phyloP scores from a whole-genome alignment of 2,113 vertebrate genomes.

The Burhinus oedicnemus region DNA sequence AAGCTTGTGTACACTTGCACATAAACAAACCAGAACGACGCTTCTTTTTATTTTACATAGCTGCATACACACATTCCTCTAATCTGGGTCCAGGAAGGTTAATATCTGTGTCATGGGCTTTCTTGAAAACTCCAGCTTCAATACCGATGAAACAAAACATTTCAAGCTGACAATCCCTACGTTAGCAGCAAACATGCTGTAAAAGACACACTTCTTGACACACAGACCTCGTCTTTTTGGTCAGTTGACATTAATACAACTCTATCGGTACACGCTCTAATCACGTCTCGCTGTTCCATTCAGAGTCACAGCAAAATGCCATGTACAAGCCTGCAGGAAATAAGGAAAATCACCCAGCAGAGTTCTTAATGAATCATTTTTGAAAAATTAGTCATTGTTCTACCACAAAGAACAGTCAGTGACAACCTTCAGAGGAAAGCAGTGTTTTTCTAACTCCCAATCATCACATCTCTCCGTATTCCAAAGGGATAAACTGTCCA shows the following conservation, averaged over 20 bases:
- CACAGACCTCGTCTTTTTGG: background rate
- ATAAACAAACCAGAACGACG: slow-evolving; percentile 15
- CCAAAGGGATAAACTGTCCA: background rate
- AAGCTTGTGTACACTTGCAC: background rate
- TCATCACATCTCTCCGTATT: background rate
- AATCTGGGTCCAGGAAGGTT: background rate
- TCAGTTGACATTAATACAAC: background rate
- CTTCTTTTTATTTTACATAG: background rate
- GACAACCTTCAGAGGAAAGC: background rate
- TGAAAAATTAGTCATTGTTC: slow-evolving; percentile 4
- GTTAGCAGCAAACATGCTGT: background rate
- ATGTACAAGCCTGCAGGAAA: background rate
- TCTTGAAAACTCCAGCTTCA: background rate
- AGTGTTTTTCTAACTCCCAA: background rate
- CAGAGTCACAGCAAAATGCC: background rate
- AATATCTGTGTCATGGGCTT: background rate
- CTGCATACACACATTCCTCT: background rate
- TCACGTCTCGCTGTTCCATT: background rate
- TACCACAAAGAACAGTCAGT: background rate
- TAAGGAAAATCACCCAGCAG: background rate
- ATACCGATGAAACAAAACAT: background rate
- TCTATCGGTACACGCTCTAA: background rate
- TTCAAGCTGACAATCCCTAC: background rate
- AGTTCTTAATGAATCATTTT: background rate
- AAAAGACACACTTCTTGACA: background rate